A percentile compares a stretch with the other conserved stretches of the same genome.
These are phyloP conservation scores for Thereva nobilitata DNA, from an alignment of 2,888 invertebrate species.

Conservation along the genomic window DNA sequence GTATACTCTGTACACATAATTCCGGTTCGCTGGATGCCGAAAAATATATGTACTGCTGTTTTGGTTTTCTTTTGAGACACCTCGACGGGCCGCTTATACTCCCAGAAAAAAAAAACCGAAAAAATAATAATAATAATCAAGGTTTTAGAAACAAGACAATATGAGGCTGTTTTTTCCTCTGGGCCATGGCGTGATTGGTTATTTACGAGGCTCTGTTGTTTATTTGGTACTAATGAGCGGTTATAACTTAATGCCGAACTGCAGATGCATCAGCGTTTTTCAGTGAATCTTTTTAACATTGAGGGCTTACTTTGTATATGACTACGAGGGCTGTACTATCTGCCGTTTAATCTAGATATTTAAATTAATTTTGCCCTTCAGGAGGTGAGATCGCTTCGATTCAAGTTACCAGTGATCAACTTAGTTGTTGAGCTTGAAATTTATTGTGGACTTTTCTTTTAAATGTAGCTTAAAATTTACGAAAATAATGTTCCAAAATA, in stretches of 20 bases:
- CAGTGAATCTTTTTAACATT: no score
- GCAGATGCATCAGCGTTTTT: no score
- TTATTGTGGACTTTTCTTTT: no score
- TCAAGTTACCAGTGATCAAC: no score
- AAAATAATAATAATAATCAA: conserved; percentile 17
- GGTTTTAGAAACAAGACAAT: conserved; percentile 17
- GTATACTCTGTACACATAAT: neutral
- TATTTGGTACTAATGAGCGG: neutral
- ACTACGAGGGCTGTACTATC: no score
- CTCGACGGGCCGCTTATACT: neutral
- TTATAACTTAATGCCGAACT: neutral
- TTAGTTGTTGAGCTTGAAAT: no score
- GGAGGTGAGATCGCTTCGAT: no score
- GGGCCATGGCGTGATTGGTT: conserved; percentile 9
- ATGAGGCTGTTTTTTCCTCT: conserved; percentile 11
- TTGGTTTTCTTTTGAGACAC: neutral
- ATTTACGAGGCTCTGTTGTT: conserved; percentile 23
- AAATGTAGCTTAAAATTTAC: no score
- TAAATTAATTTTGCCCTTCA: no score
- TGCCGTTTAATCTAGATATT: no score
- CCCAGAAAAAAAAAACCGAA: conserved; percentile 11
- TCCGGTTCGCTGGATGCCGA: conserved; percentile 1
- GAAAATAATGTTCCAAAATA: no score
- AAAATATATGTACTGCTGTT: conserved; percentile 17
- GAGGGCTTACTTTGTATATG: no score